Evolutionary conservation across 2,797 vertebrate genomes (phyloP), one percentile per base, ranked within the genome.

Genomic region (Acanthornis magna): DNA sequence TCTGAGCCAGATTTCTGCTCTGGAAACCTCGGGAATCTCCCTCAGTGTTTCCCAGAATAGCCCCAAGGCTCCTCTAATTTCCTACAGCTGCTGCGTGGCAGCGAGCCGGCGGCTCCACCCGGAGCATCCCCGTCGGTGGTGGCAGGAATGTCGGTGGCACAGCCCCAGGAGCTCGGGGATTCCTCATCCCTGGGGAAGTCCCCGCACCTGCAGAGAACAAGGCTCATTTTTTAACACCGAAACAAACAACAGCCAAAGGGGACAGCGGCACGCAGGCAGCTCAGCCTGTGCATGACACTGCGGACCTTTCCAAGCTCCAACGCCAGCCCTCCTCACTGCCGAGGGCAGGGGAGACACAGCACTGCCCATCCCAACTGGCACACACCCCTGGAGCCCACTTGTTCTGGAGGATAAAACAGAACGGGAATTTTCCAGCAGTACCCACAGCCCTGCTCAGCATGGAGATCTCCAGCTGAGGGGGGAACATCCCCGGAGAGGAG

Each of bases 41-140:
- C 85, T 86, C 77, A 87, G 91, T 76, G 91, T 93, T 94, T 93
- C 94, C 91, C 77, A 91, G 89, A 94, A 93, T 43, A 95, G 74
- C 86, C 89, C 85, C 83, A 84, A 70, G 38, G 91, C 94, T 96
- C 55, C 88, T 92, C 74, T 86, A 57, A 91, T 81, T 93, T 88
- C 80, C 93, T 42, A 30, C 94, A 93, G 95, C 96, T 94, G 89
- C 82, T 63, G 67, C 9, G 0, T 8, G 5, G 62, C 80, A 66
- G 50, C 0, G 12, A 80, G 87, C 84, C 5, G 25, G 54, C 2
- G 2, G 83, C 85, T 86, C 55, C 79, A 75, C 58, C 42, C 19
- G 0, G 27, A 91, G 89, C 47, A 45, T 88, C 75, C 66, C 66
- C 21, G 48, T 34, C 0, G 11, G 68, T 47, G 51, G 57, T 20